Evolutionary conservation across 2,797 vertebrate genomes (phyloP).

Genomic region (Oreochromis grahami): DNA sequence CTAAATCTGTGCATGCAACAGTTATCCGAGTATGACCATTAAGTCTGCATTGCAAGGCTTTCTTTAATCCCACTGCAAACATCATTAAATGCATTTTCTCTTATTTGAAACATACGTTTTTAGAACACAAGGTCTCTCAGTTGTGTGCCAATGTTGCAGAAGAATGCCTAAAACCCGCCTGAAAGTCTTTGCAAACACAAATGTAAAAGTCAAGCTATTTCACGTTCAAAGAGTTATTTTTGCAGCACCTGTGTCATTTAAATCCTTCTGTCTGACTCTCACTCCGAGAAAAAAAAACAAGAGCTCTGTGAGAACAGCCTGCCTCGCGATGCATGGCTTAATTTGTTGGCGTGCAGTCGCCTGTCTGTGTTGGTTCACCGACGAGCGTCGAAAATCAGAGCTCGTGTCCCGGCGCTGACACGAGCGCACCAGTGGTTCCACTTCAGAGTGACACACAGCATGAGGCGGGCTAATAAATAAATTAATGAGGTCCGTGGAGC

Average conservation of each 20-base stretch:
- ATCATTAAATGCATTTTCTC: conserved; percentile 19
- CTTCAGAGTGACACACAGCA: conserved; percentile 15
- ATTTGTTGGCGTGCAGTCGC: conserved; percentile 48
- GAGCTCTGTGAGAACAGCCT: conserved; percentile 36
- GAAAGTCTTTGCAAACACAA: conserved; percentile 18
- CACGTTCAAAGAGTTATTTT: conserved; percentile 51
- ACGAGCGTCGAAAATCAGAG: conserved; percentile 42
- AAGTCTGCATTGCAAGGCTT: neutral
- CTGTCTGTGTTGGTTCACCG: conserved; percentile 16
- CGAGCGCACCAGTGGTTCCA: conserved; percentile 4
- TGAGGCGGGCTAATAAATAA: conserved; percentile 55
- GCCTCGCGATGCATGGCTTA: conserved; percentile 44
- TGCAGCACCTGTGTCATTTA: conserved; percentile 30
- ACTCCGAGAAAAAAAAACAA: conserved; percentile 5
- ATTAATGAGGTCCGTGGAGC: conserved; percentile 30
- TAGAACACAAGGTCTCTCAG: neutral
- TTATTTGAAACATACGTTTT: conserved; percentile 16
- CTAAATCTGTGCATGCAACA: neutral
- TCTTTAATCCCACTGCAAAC: conserved; percentile 13
- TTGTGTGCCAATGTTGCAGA: neutral
- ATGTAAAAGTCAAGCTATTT: conserved; percentile 29
- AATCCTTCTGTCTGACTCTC: conserved; percentile 43
- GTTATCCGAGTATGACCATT: neutral
- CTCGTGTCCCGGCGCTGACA: conserved; percentile 9
- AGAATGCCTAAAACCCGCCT: conserved; percentile 9